phyloP scores from a whole-genome alignment of 2,888 invertebrate species.

The Caradrina clavipalpis region DNA sequence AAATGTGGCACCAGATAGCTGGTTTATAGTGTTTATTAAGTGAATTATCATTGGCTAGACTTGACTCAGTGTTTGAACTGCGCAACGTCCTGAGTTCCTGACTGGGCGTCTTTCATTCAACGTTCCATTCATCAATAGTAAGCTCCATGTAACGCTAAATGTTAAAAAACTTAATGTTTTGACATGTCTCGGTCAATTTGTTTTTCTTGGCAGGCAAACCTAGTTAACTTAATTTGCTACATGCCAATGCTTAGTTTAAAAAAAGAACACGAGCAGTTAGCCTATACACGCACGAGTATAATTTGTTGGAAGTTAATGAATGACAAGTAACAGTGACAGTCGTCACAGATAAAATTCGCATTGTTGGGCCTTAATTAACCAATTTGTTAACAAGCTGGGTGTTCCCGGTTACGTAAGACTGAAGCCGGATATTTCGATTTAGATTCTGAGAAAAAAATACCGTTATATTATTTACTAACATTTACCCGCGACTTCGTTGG shows the following conservation, averaged over 20 bases:
- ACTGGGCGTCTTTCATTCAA: slow-evolving; percentile 1
- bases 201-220: neutral
- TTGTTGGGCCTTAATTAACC: slow-evolving; percentile 42
- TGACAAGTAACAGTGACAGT: slow-evolving; percentile 11
- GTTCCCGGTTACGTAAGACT: slow-evolving; percentile 44
- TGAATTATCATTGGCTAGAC: slow-evolving; percentile 40
- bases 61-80: slow-evolving; percentile 6
- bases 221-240: too few relatives aligned
- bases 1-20: slow-evolving; percentile 39
- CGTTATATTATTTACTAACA: neutral
- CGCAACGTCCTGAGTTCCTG: slow-evolving; percentile 3
- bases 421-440: slow-evolving; percentile 19
- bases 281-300: slow-evolving; percentile 2
- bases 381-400: slow-evolving; percentile 49
- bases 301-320: slow-evolving; percentile 15
- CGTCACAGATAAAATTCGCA: slow-evolving; percentile 41
- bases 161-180: neutral
- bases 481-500: too few relatives aligned
- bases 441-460: slow-evolving; percentile 3
- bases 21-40: slow-evolving; percentile 47
- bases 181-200: neutral
- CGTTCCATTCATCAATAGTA: slow-evolving; percentile 20
- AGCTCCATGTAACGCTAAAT: neutral
- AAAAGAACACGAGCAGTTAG: neutral
- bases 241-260: neutral